Conservation (phyloP, 2,888 invertebrate species). For the Melanophora roralis region DNA sequence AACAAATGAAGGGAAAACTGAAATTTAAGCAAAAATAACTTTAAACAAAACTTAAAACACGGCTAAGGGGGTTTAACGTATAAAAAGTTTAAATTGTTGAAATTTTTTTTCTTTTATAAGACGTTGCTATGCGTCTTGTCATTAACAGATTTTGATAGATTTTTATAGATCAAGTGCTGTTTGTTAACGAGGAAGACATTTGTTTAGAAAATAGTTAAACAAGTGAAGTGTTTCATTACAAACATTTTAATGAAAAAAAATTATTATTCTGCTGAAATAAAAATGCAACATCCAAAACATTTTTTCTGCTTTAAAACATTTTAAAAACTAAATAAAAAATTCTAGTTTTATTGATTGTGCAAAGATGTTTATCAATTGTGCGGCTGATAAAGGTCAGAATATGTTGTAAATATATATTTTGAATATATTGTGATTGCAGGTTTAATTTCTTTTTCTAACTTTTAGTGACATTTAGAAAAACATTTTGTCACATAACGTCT, state of each 20-base stretch:
- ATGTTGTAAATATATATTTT: slow-evolving; percentile 34
- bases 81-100: no score
- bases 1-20: slow-evolving; percentile 36
- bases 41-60: no score
- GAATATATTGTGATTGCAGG: neutral
- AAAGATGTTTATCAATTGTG: no score
- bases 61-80: no score
- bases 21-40: neutral
- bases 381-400: slow-evolving; percentile 11
- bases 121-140: no score
- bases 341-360: no score
- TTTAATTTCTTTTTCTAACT: slow-evolving; percentile 6
- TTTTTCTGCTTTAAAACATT: no score
- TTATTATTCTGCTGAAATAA: no score
- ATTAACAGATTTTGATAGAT: neutral
- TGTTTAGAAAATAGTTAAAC: slow-evolving; percentile 4
- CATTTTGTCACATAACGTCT: slow-evolving; percentile 48
- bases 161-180: slow-evolving; percentile 5
- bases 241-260: slow-evolving; percentile 13
- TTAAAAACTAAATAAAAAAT: no score
- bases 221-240: neutral
- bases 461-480: slow-evolving; percentile 47
- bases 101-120: no score
- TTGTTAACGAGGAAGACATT: neutral
- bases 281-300: no score